These are phyloP conservation scores for Parauchenoglanis punctatus DNA, from an alignment of 2,797 vertebrate genomes.

Conservation along the genomic window DNA sequence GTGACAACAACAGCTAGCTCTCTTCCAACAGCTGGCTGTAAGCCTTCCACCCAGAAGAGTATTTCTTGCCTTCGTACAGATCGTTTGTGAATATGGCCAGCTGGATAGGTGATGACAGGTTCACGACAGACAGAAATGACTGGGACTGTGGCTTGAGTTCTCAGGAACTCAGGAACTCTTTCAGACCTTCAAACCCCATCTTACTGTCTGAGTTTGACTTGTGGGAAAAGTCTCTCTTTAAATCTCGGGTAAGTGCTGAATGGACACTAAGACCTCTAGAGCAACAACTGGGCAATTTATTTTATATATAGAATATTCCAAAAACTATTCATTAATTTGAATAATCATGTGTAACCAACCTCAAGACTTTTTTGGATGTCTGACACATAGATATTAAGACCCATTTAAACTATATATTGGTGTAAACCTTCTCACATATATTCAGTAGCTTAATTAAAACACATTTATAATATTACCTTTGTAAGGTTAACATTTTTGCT, in stretches of 20 bases:
- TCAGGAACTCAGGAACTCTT: conserved; percentile 55
- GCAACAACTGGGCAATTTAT: not conserved
- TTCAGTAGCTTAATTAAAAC: not conserved
- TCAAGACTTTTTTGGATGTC: not conserved
- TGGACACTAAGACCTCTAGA: not conserved
- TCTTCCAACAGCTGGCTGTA: conserved; percentile 44
- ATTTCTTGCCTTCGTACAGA: conserved; percentile 50
- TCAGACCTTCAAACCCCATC: conserved; percentile 61
- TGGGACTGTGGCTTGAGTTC: conserved; percentile 47
- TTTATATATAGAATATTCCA: not conserved
- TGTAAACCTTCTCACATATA: not conserved
- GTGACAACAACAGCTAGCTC: conserved; percentile 43
- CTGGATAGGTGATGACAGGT: conserved; percentile 54
- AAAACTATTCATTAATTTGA: not conserved
- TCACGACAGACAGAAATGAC: conserved; percentile 46
- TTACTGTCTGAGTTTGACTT: conserved; percentile 65
- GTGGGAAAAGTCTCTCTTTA: conserved; percentile 69
- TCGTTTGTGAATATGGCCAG: conserved; percentile 45
- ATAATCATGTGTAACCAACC: not conserved
- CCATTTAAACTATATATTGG: not conserved
- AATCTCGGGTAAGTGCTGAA: conserved; percentile 66
- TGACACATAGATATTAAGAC: not conserved
- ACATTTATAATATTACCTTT: not conserved
- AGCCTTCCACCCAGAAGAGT: conserved; percentile 58
- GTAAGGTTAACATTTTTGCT: not conserved